Evolutionary conservation across 92 coral and sea anemone species (phyloP), one percentile per base, ranked within the genome.

Genomic region (Zoanthus gigantus): DNA sequence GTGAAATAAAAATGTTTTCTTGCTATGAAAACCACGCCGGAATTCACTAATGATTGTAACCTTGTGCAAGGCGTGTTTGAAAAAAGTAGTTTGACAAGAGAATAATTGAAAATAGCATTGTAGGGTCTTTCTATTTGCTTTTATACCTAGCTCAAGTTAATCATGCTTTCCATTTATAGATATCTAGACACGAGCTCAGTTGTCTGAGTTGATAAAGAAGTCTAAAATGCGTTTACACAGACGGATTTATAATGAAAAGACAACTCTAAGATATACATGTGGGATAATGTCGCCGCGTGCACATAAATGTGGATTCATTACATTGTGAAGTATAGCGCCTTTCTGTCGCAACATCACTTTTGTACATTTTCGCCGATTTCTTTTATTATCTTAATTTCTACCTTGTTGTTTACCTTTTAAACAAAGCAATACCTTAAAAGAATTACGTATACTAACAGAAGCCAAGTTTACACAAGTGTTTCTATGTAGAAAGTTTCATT

Each of bases 401-500:
- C 63, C 74, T 67, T 81, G 85, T 67, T 81, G 85, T 81, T 66
- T 81, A 81, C 75, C 30, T 81, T 66, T 68, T 28, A n/a, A 17
- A 81, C 85, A 81, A 81, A 81, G 75, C 65, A 42, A 65, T 63
- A 46, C 76, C 75, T 81, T 67, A 66, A 46, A 81, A 66, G 74
- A 66, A 65, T 66, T 58, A 81, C 23, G 23, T 23, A 23, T 23
- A 23, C 85, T 65, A 66, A 65, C n/a, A 65, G 18, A 28, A 47
- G 74, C 60, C 11, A 78, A 80, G 85, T 81, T 81, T 81, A 81
- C 85, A 66, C 85, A 81, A 81, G 85, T 81, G 85, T 65, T 65
- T 65, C 85, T 7, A 61, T 42, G 28, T 74, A 42, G 44, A 81
- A 66, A 81, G 12, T 65, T 81, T 81, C 61, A 81, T 81, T 81